phyloP scores from a whole-genome alignment of 2,888 invertebrate species.

The Rhaphigaster nebulosa region DNA sequence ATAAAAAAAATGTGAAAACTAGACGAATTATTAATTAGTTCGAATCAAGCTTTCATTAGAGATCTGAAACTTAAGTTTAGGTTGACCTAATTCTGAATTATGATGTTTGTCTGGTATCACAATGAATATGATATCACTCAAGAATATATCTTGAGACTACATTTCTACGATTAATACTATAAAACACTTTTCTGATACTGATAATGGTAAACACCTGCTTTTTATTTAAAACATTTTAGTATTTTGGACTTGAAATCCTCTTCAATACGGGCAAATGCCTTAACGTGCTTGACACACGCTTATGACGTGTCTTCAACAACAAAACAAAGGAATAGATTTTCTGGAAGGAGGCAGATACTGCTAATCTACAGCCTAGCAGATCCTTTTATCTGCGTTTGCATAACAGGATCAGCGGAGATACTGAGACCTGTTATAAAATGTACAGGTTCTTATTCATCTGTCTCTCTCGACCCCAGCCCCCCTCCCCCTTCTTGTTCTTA shows the following conservation, averaged over 20 bases:
- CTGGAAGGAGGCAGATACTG: background rate
- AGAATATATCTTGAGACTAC: too few relatives aligned
- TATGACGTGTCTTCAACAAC: background rate
- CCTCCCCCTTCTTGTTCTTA: slow-evolving; percentile 20
- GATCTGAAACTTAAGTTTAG: too few relatives aligned
- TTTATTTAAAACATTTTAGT: background rate
- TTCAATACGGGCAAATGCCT: background rate
- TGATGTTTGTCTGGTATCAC: too few relatives aligned
- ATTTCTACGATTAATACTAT: too few relatives aligned
- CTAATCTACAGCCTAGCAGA: background rate
- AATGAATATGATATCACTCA: too few relatives aligned
- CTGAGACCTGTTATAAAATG: slow-evolving; percentile 48
- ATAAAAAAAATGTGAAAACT: too few relatives aligned
- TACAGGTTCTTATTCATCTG: slow-evolving; percentile 39
- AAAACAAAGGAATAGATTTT: slow-evolving; percentile 15
- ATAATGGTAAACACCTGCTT: too few relatives aligned
- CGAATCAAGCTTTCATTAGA: too few relatives aligned
- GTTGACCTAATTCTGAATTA: too few relatives aligned
- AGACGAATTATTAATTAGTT: too few relatives aligned
- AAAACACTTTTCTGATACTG: too few relatives aligned
- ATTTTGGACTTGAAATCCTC: background rate
- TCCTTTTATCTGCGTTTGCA: slow-evolving; percentile 31
- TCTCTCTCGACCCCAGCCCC: slow-evolving; percentile 23
- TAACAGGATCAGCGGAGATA: slow-evolving; percentile 37
- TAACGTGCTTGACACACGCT: background rate